These are phyloP conservation scores for Malurus melanocephalus DNA, from an alignment of 2,113 vertebrate genomes.

Conservation along the genomic window DNA sequence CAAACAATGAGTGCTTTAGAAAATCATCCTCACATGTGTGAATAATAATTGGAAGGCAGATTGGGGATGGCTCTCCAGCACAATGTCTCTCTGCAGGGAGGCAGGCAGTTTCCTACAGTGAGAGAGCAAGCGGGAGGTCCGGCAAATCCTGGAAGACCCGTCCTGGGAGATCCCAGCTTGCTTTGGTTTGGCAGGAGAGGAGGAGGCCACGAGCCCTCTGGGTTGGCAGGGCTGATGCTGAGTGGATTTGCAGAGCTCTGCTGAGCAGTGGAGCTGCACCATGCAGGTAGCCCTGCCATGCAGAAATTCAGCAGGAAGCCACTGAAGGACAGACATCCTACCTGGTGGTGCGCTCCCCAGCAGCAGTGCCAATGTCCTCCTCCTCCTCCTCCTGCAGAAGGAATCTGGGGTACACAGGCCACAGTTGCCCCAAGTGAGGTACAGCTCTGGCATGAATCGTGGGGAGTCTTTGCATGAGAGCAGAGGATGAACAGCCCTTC, in stretches of 20 bases:
- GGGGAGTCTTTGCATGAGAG: rapidly evolving
- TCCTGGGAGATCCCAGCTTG: not conserved
- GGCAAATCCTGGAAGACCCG: rapidly evolving
- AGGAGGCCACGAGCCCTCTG: not conserved
- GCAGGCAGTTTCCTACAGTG: not conserved
- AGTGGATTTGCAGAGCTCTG: not conserved
- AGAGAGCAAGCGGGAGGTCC: not conserved
- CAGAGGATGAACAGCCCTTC: not conserved
- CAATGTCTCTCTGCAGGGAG: not conserved
- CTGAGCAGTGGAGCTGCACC: not conserved
- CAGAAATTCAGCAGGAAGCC: rapidly evolving
- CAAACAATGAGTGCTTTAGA: not conserved
- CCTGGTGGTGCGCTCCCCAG: not conserved
- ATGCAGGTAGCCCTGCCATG: not conserved
- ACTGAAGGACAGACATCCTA: not conserved
- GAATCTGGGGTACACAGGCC: too few relatives aligned
- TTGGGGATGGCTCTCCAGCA: not conserved
- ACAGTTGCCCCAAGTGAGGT: rapidly evolving
- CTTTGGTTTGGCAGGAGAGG: not conserved
- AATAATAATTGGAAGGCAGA: not conserved
- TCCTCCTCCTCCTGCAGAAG: not conserved
- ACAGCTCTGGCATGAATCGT: not conserved
- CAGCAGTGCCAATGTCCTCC: not conserved
- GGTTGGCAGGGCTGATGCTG: not conserved
- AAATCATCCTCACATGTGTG: not conserved